These are phyloP conservation scores for Oxyura jamaicensis DNA, from an alignment of 2,113 vertebrate genomes.

Conservation along the genomic window DNA sequence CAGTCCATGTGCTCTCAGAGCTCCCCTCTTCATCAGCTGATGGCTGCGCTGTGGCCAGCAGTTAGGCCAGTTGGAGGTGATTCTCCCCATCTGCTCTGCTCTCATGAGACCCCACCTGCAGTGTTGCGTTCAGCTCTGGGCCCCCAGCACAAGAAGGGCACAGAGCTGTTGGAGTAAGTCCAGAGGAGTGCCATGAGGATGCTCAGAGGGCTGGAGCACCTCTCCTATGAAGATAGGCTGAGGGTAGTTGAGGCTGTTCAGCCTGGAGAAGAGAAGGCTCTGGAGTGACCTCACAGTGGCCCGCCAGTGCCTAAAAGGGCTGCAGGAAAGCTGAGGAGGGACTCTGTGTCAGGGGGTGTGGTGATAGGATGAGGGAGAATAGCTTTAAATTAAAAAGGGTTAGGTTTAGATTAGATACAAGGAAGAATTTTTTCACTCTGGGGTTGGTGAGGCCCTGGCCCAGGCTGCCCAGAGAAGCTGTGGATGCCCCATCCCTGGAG, in stretches of 20 bases:
- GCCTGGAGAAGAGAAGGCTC: background rate
- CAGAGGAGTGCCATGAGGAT: background rate
- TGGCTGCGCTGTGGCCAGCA: background rate
- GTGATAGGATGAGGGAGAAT: background rate
- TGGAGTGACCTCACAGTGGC: background rate
- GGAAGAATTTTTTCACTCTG: background rate
- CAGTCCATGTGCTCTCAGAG: rapidly evolving
- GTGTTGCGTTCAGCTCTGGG: background rate
- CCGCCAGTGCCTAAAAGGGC: background rate
- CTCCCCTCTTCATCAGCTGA: background rate
- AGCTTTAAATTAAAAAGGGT: background rate
- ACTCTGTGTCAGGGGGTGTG: background rate
- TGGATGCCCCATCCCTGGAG: background rate
- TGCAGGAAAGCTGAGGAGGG: background rate
- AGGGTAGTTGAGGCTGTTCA: background rate
- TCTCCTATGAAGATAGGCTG: background rate
- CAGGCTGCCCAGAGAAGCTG: background rate
- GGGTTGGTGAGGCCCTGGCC: background rate
- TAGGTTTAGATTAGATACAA: background rate
- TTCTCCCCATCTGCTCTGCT: background rate
- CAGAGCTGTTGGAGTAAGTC: background rate
- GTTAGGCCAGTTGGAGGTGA: background rate
- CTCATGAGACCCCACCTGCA: background rate
- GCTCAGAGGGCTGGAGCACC: background rate
- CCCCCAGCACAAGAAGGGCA: background rate